A percentile compares a stretch with the other conserved stretches of the same genome.
Evolutionary conservation across 2,888 invertebrate genomes (phyloP).

Genomic region (Cantharis rustica): DNA sequence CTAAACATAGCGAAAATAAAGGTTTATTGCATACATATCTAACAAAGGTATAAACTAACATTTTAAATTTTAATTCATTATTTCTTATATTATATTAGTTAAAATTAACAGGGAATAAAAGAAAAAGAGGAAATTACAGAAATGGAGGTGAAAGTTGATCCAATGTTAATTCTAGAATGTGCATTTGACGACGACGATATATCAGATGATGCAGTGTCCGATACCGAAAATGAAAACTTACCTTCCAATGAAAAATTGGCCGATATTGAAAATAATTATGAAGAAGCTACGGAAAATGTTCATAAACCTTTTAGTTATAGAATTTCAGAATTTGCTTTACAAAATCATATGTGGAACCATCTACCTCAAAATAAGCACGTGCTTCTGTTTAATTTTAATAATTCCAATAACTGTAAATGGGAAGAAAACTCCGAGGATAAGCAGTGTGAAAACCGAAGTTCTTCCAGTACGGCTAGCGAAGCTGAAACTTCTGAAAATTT

Average conservation of each 20-base stretch:
- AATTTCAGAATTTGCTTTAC: conserved; percentile 62
- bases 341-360: conserved; percentile 68
- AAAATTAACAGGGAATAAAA: conserved; percentile 40
- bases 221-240: conserved; percentile 17
- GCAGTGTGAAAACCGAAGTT: conserved; percentile 12
- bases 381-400: conserved; percentile 33
- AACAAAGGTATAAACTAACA: conserved; percentile 56
- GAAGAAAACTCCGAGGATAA: conserved; percentile 15
- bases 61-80: conserved; percentile 4
- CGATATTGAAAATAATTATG: conserved; percentile 15
- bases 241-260: conserved; percentile 23
- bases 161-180: conserved; percentile 69
- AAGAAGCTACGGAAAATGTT: conserved; percentile 18
- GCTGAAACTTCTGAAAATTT: conserved; percentile 48
- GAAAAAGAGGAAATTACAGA: conserved; percentile 56
- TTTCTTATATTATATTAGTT: conserved; percentile 2
- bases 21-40: conserved; percentile 60
- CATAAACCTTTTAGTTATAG: conserved; percentile 62
- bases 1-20: conserved; percentile 56
- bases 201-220: conserved; percentile 27
- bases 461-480: conserved; percentile 25
- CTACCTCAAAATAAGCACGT: conserved; percentile 51
- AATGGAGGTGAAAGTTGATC: conserved; percentile 73
- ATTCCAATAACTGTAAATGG: conserved; percentile 13
- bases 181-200: conserved; percentile 48